Base-by-base conservation (phyloP, 2,888 invertebrate genomes). In the Cephus runcator region DNA sequence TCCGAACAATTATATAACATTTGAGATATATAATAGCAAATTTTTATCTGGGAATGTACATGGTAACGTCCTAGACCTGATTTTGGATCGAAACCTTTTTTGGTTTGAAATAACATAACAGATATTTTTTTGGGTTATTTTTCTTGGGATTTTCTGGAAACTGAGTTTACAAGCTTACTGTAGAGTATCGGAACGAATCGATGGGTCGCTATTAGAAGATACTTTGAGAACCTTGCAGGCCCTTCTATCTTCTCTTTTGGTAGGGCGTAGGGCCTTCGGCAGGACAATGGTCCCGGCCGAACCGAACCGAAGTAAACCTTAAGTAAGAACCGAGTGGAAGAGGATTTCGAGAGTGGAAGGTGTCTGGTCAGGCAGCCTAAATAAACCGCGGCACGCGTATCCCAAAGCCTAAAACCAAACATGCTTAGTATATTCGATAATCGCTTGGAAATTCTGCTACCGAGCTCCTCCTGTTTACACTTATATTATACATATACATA, bases 341-440 rank as follows among this genome's bases (percentile, higher is more conserved):
- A 77, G 36, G 73, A 74, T 69, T 69, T 73, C 35, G 69, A 69
- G 78, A 78, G 79, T 69, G 80, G 79, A 80, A 84, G 83, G 82
- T 83, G 81, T 82, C 80, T 79, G 83, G 76, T 74, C 74, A 82
- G 82, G 83, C 79, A 83, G 82, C 82, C 82, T 84, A 82, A 84
- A 82, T 83, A 84, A 84, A 85, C 84, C 78, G 80, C 80, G 85
- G 85, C 85, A 85, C 85, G 84, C 82, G 84, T 79, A 80, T 81
- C 69, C 80, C 77, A 77, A 83, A 81, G 81, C 79, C 75, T 69
- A 78, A 75, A 75, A 78, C 75, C 78, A 78, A 78, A 78, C 76
- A 78, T 78, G 75, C 76, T 68, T 71, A 71, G 71, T 71, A 34
- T 34, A 71, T 71, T 30, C 71, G 71, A 31, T 71, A 34, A 71